Evolutionary conservation across 30 jellyfish, hydroid and myxozoan species (phyloP).

Genomic region (Mastigias papua): DNA sequence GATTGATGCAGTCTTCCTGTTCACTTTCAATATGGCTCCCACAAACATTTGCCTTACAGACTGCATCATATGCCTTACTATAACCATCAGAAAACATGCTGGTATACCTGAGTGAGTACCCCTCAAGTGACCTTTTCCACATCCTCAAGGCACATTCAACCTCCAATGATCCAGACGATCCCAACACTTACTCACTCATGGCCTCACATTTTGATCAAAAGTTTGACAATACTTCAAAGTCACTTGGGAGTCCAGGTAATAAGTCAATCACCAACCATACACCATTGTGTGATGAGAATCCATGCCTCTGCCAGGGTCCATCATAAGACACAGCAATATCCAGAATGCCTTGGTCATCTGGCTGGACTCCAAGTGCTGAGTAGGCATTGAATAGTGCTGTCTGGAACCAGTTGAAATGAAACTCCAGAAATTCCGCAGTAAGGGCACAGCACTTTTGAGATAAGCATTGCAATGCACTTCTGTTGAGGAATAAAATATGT

Average conservation of each 20-base stretch:
- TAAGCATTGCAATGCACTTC: too few relatives aligned
- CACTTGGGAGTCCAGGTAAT: background rate
- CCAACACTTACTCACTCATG: background rate
- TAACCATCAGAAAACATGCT: constrained; percentile 47
- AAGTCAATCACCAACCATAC: background rate
- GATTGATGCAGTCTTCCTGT: constrained; percentile 25
- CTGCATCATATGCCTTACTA: constrained; percentile 34
- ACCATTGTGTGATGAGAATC: background rate
- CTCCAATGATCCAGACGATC: background rate
- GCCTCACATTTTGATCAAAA: background rate
- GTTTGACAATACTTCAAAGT: background rate
- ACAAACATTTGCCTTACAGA: background rate
- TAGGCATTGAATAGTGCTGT: background rate
- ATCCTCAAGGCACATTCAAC: too few relatives aligned
- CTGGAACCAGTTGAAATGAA: too few relatives aligned
- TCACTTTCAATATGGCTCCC: background rate
- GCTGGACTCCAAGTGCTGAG: background rate
- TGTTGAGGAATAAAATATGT: too few relatives aligned
- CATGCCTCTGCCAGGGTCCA: background rate
- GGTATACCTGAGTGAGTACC: constrained; percentile 4
- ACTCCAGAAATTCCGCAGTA: too few relatives aligned
- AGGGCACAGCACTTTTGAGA: too few relatives aligned
- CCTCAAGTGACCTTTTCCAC: too few relatives aligned
- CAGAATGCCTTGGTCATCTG: background rate
- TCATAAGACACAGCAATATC: background rate